Conservation (phyloP, 2,888 invertebrate genomes). For the Nymphalis polychloros region DNA sequence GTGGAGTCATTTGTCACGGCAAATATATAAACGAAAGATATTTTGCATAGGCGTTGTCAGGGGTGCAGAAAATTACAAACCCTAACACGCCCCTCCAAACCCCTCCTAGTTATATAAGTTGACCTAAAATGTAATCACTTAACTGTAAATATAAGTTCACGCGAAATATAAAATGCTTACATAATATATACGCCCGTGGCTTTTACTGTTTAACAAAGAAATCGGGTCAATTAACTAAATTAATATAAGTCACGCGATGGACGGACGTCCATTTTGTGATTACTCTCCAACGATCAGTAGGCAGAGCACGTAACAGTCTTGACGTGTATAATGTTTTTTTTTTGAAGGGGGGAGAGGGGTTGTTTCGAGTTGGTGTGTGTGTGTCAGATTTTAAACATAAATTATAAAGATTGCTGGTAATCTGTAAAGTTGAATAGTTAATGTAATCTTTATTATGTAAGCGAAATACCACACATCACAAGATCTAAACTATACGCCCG, state of each 20-base stretch:
- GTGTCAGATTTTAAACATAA: background rate
- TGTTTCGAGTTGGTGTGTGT: too few species aligned
- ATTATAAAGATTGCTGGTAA: too few species aligned
- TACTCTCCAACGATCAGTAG: background rate
- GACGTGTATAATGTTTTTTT: background rate
- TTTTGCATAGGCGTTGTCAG: too few species aligned
- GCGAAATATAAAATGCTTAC: background rate
- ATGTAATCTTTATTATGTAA: too few species aligned
- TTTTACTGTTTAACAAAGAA: conserved; percentile 5
- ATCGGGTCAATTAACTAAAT: conserved; percentile 7
- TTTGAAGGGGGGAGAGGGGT: too few species aligned
- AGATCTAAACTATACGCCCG: too few species aligned
- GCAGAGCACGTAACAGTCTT: background rate
- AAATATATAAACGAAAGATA: too few species aligned
- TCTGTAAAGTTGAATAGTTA: too few species aligned
- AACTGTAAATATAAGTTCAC: background rate
- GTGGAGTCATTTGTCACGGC: too few species aligned
- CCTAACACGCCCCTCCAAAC: too few species aligned
- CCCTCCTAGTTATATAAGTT: background rate
- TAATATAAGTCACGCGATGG: conserved; percentile 9
- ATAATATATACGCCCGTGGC: background rate
- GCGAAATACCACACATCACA: too few species aligned
- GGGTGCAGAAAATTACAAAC: too few species aligned
- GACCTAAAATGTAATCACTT: background rate
- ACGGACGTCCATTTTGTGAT: background rate